Percentiles rank a stretch among this genome's conserved stretches.
phyloP scores from a whole-genome alignment of 2,113 vertebrate species.

The Alligator sinensis region DNA sequence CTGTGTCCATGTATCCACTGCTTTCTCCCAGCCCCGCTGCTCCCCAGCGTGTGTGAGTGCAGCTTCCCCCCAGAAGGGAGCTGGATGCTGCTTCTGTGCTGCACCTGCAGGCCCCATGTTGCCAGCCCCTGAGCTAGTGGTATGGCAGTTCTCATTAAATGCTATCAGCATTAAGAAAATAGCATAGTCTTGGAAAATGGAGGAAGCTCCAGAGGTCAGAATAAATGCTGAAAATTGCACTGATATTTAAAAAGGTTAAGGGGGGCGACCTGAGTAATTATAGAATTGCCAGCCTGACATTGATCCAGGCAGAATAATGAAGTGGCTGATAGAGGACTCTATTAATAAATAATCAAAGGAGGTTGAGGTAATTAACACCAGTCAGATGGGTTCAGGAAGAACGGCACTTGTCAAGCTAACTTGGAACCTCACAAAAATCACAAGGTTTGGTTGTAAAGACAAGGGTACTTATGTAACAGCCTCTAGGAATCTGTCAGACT shows the following conservation, averaged over 20 bases:
- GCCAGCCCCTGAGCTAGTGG: no score
- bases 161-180: no score
- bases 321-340: background rate
- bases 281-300: background rate
- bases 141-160: no score
- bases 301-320: background rate
- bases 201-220: background rate
- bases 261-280: background rate
- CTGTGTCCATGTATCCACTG: no score
- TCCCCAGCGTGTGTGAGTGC: no score
- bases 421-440: background rate
- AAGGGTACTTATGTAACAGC: background rate
- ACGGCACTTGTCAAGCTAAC: background rate
- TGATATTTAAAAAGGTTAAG: rapidly evolving
- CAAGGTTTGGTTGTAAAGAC: background rate
- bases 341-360: background rate
- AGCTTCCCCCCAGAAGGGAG: no score
- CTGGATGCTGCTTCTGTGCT: no score
- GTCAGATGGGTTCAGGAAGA: background rate
- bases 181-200: background rate
- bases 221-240: background rate
- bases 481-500: background rate
- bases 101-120: no score
- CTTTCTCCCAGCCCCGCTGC: no score
- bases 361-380: background rate